Conservation (phyloP, 2,113 vertebrate species). For the Epinephelus moara region DNA sequence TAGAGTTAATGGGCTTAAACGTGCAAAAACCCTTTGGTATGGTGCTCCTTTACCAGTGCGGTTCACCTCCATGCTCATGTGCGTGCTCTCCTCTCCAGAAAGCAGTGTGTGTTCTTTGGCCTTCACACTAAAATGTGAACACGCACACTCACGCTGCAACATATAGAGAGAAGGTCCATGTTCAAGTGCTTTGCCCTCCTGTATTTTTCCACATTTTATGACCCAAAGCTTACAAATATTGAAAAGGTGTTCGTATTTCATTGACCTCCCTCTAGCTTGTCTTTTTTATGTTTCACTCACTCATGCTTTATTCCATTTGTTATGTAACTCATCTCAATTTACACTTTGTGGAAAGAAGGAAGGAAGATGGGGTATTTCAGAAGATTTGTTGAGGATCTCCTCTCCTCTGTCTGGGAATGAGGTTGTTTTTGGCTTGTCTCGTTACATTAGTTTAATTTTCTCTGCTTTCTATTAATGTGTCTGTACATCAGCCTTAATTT, state of each 20-base stretch:
- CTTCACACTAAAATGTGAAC: neutral
- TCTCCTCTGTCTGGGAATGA: neutral
- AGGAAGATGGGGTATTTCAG: neutral
- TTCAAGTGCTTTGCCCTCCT: conserved; percentile 32
- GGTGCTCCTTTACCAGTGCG: conserved; percentile 1
- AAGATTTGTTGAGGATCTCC: neutral
- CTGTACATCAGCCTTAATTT: neutral
- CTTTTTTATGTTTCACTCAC: neutral
- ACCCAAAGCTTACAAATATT: neutral
- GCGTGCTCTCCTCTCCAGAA: neutral
- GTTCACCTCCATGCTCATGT: conserved; percentile 3
- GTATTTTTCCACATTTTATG: conserved; percentile 5
- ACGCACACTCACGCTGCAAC: neutral
- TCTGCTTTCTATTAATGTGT: conserved; percentile 1
- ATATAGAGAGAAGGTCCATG: conserved; percentile 11
- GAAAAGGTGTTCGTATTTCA: conserved; percentile 27
- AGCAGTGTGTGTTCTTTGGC: conserved; percentile 39
- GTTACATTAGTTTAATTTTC: conserved; percentile 1
- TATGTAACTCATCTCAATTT: neutral
- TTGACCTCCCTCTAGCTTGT: neutral
- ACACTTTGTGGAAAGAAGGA: neutral
- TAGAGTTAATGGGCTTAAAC: conserved; percentile 23
- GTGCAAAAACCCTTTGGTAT: neutral
- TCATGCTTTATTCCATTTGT: neutral
- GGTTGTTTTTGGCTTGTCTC: conserved; percentile 7